These are phyloP conservation scores for Oryzias curvinotus DNA, from an alignment of 2,113 vertebrate species.

Conservation along the genomic window DNA sequence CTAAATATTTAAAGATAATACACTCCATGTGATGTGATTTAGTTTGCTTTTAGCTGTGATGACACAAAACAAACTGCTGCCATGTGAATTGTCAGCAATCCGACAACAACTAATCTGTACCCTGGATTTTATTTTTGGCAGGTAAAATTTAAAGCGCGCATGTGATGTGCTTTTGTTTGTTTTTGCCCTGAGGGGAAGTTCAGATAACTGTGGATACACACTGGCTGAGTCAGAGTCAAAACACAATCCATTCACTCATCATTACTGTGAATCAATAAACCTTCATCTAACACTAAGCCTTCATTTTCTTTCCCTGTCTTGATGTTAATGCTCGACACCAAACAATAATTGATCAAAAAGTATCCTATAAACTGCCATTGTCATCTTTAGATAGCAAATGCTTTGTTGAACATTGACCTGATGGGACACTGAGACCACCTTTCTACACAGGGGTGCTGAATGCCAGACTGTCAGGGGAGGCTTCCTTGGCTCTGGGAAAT, in stretches of 20 bases:
- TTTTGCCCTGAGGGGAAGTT: slow-evolving; percentile 24
- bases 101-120: slow-evolving; percentile 28
- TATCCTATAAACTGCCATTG: neutral
- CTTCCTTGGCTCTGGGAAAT: too few species aligned
- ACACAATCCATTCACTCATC: slow-evolving; percentile 66
- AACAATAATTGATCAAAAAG: slow-evolving; percentile 27
- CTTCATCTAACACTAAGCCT: slow-evolving; percentile 61
- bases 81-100: slow-evolving; percentile 9
- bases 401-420: neutral
- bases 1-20: slow-evolving; percentile 35
- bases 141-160: slow-evolving; percentile 36
- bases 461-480: too few species aligned
- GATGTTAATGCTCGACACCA: slow-evolving; percentile 21
- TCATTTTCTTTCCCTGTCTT: slow-evolving; percentile 37
- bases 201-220: slow-evolving; percentile 52
- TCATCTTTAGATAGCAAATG: neutral
- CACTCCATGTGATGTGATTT: slow-evolving; percentile 51
- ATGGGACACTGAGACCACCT: too few species aligned
- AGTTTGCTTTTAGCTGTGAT: slow-evolving; percentile 53
- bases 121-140: slow-evolving; percentile 23
- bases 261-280: slow-evolving; percentile 83
- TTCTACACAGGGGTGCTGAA: too few species aligned
- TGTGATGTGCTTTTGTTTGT: slow-evolving; percentile 29
- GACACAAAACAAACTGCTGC: slow-evolving; percentile 22
- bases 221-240: slow-evolving; percentile 54